Conservation (phyloP, 2,113 vertebrate genomes). For the Steatornis caripensis region DNA sequence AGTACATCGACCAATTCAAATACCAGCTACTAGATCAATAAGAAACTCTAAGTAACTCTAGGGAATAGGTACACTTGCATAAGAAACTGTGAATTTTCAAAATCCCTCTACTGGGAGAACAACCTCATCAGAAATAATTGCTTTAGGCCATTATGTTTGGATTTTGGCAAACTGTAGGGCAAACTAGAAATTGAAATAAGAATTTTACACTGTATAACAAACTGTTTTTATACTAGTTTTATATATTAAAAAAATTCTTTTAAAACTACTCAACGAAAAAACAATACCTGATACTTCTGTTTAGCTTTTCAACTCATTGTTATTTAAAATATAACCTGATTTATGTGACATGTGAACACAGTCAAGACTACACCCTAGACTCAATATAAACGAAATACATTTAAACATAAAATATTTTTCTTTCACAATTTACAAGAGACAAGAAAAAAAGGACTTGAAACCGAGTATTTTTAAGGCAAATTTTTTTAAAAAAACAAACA, state of each 20-base stretch:
- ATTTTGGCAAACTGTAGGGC: not conserved
- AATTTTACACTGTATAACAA: not conserved
- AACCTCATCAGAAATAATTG: conserved; percentile 43
- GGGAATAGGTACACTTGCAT: conserved; percentile 77
- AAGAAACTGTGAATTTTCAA: conserved; percentile 57
- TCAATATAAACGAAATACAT: not conserved
- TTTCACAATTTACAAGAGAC: not conserved
- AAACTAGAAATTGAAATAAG: not conserved
- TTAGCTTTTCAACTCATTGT: not conserved
- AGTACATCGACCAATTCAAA: conserved; percentile 90
- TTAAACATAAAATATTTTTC: not conserved
- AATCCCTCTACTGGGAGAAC: conserved; percentile 25
- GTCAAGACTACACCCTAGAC: not conserved
- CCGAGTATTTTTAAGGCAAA: not conserved
- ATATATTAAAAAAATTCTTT: not conserved
- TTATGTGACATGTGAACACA: not conserved
- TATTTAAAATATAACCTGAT: not conserved
- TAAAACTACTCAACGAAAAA: not conserved
- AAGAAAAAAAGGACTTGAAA: not conserved
- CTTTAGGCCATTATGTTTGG: not conserved
- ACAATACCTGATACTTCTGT: not conserved
- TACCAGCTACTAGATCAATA: conserved; percentile 89
- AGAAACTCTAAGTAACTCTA: conserved; percentile 85
- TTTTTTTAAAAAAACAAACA: not conserved
- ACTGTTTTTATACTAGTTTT: not conserved